Evolutionary conservation across 2,797 vertebrate genomes (phyloP).

Genomic region (Rhynchonycteris naso): DNA sequence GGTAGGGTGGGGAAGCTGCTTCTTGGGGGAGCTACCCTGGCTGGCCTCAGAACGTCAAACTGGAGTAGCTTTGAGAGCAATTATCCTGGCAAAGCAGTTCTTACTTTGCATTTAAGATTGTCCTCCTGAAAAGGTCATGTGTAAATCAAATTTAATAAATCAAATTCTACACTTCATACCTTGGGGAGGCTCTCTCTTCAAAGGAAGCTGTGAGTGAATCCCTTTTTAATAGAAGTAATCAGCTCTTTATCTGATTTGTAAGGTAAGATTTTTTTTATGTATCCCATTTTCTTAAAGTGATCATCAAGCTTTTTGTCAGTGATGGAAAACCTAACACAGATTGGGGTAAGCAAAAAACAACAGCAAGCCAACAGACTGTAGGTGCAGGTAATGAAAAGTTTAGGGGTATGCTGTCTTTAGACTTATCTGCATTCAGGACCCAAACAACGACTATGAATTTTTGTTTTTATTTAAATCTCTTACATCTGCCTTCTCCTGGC

Average conservation of each 20-base stretch:
- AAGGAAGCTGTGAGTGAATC: conserved; percentile 77
- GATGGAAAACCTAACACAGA: background rate
- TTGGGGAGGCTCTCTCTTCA: conserved; percentile 76
- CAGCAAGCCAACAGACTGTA: background rate
- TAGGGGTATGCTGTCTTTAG: background rate
- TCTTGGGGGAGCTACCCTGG: conserved; percentile 1
- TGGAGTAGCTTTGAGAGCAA: conserved; percentile 62
- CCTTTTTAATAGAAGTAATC: conserved; percentile 80
- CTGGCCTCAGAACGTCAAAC: conserved; percentile 49
- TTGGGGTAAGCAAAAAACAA: background rate
- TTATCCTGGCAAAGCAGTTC: conserved; percentile 66
- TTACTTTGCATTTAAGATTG: conserved; percentile 80
- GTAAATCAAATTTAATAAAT: conserved; percentile 83
- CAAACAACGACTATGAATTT: background rate
- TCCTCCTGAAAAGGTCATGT: conserved; percentile 80
- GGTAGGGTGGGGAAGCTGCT: background rate
- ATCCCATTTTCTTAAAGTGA: conserved; percentile 68
- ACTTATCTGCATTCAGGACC: background rate
- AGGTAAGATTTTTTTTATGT: conserved; percentile 66
- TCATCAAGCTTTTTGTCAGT: background rate
- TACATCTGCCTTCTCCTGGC: background rate
- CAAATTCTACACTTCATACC: conserved; percentile 78
- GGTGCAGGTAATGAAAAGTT: background rate
- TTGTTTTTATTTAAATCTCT: background rate
- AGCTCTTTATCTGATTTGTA: conserved; percentile 78